Evolutionary conservation across 2,888 invertebrate species (phyloP).

Genomic region (Spialia ferax): DNA sequence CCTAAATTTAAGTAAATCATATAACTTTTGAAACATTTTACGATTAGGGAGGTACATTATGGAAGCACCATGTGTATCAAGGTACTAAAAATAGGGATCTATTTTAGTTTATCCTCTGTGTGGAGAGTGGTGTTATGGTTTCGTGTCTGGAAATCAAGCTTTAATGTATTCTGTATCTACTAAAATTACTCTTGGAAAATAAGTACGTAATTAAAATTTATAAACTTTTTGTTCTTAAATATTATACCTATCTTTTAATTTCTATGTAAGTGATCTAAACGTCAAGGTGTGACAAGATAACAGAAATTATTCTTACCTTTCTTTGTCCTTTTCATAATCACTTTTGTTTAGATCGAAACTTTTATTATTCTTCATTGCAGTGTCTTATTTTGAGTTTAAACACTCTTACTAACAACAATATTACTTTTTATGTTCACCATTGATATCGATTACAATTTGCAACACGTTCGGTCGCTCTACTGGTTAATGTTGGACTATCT

Average conservation of each 20-base stretch:
- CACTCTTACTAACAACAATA: background rate
- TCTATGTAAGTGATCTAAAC: background rate
- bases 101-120: background rate
- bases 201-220: too few species aligned
- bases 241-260: background rate
- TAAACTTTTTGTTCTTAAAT: background rate
- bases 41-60: background rate
- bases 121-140: too few species aligned
- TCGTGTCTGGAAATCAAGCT: background rate
- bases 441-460: constrained; percentile 2
- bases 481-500: constrained; percentile 34
- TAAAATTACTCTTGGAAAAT: too few species aligned
- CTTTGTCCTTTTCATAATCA: constrained; percentile 16
- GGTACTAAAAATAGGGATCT: background rate
- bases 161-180: too few species aligned
- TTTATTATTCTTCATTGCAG: constrained; percentile 18
- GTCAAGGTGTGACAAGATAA: background rate
- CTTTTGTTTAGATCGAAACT: constrained; percentile 32
- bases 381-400: background rate
- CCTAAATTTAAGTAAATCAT: too few species aligned
- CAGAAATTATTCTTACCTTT: constrained; percentile 22
- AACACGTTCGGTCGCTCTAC: constrained; percentile 25
- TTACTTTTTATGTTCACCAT: constrained; percentile 23
- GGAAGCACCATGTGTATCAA: background rate
- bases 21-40: background rate